phyloP scores from a whole-genome alignment of 1,140 invertebrate genomes.

The Limonius californicus region DNA sequence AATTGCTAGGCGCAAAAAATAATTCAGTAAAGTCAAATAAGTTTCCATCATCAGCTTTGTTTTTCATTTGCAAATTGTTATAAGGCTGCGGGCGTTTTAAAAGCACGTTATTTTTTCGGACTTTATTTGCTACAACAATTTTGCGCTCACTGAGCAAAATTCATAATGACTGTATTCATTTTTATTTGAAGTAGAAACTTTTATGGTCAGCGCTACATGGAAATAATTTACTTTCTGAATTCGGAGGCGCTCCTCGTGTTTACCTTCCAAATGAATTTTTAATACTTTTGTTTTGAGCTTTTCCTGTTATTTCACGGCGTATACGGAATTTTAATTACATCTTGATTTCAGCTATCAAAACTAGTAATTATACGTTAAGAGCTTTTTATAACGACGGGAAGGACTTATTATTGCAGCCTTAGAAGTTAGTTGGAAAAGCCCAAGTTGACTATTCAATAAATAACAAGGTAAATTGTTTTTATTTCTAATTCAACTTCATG shows the following conservation, averaged over 20 bases:
- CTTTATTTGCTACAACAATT: background rate
- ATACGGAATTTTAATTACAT: background rate
- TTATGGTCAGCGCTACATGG: slow-evolving; percentile 1
- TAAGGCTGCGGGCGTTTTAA: background rate
- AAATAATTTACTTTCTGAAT: background rate
- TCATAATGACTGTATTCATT: slow-evolving; percentile 1
- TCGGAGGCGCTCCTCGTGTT: background rate
- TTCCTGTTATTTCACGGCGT: background rate
- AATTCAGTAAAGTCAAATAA: too few relatives aligned
- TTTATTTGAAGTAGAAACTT: slow-evolving; percentile 1
- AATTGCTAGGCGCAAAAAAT: too few relatives aligned
- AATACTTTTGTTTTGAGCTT: background rate
- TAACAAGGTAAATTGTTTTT: too few relatives aligned
- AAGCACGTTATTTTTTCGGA: background rate
- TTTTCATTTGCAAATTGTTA: background rate
- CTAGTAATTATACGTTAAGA: too few relatives aligned
- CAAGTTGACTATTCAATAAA: too few relatives aligned
- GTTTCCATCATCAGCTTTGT: background rate
- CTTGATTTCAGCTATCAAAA: too few relatives aligned
- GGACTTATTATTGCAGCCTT: too few relatives aligned
- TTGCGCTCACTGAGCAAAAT: background rate
- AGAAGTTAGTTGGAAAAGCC: too few relatives aligned
- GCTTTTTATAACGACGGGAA: too few relatives aligned
- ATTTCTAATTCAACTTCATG: too few relatives aligned
- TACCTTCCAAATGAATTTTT: background rate